Conservation (phyloP, 2,113 vertebrate genomes). For the Scopus umbretta region DNA sequence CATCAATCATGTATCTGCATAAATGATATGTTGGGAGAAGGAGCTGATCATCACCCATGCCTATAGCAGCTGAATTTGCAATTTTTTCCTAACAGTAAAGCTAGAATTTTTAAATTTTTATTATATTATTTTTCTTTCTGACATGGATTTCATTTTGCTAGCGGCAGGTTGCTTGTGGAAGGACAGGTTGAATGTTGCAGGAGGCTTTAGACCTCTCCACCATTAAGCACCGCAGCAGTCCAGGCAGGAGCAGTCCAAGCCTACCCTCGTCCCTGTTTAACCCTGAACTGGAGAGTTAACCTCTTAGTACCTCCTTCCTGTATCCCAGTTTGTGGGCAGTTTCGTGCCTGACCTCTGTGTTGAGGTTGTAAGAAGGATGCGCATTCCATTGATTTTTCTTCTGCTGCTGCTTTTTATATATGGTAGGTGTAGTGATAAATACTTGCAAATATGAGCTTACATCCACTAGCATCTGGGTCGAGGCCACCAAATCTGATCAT, state of each 20-base stretch:
- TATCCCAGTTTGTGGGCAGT: background rate
- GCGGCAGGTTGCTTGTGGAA: background rate
- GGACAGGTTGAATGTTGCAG: background rate
- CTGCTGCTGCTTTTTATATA: background rate
- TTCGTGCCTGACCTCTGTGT: background rate
- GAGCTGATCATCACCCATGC: background rate
- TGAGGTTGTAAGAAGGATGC: background rate
- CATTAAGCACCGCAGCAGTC: background rate
- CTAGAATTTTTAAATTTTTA: background rate
- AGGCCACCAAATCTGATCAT: background rate
- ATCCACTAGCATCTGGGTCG: background rate
- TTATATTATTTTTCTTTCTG: background rate
- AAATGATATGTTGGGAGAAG: background rate
- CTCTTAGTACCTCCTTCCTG: background rate
- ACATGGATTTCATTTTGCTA: background rate
- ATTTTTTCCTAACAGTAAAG: background rate
- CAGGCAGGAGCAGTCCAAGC: background rate
- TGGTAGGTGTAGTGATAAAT: background rate
- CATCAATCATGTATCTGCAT: background rate
- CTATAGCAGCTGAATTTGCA: background rate
- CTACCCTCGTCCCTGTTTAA: background rate
- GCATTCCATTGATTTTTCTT: background rate
- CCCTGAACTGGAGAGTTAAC: background rate
- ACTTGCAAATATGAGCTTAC: background rate
- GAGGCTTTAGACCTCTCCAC: background rate